phyloP scores from a whole-genome alignment of 2,113 vertebrate genomes.

The Thamnophis sirtalis region DNA sequence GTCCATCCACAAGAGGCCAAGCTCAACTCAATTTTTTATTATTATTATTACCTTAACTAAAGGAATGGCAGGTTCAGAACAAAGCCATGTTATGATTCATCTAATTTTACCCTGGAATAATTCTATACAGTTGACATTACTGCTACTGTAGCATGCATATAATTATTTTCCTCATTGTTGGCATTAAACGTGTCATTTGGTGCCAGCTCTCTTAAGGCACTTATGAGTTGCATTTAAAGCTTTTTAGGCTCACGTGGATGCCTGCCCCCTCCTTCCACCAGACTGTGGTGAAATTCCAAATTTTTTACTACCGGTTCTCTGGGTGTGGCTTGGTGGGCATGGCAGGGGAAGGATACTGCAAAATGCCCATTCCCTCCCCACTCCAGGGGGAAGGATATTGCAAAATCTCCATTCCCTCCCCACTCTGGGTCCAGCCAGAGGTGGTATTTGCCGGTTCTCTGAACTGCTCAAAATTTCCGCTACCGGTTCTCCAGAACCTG shows the following conservation, averaged over 20 bases:
- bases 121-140: neutral
- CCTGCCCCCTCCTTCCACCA: no score
- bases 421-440: no score
- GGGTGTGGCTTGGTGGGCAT: no score
- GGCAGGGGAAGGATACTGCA: no score
- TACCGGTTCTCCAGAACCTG: no score
- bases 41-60: neutral
- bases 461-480: no score
- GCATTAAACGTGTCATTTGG: neutral
- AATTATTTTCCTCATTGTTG: neutral
- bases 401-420: no score
- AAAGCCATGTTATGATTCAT: neutral
- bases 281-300: no score
- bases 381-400: no score
- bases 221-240: neutral
- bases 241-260: neutral
- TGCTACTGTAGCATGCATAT: neutral
- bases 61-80: neutral
- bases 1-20: neutral
- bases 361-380: no score
- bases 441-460: no score
- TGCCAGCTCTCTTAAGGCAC: neutral
- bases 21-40: neutral
- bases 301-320: no score
- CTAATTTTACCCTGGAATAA: neutral